Conservation (phyloP, 2,113 vertebrate species). For the Ibidorhyncha struthersii region DNA sequence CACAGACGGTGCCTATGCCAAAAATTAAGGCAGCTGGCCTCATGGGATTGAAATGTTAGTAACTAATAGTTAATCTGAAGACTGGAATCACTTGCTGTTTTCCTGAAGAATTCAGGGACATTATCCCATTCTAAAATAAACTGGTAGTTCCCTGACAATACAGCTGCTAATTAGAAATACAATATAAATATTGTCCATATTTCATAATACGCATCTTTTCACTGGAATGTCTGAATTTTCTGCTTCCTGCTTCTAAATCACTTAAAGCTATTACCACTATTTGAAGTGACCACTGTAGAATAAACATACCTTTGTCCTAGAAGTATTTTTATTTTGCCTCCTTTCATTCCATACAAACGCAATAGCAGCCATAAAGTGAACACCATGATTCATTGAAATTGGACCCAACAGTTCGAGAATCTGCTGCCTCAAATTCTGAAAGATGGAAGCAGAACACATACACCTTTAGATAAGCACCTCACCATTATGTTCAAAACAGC, state of each 20-base stretch:
- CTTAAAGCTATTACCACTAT: not conserved
- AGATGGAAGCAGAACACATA: not conserved
- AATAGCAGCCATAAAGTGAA: constrained; percentile 98
- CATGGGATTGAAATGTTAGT: not conserved
- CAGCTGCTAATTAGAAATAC: not conserved
- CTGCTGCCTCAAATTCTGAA: constrained; percentile 95
- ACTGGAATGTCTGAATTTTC: not conserved
- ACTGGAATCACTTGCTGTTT: not conserved
- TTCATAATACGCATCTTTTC: not conserved
- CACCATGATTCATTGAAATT: constrained; percentile 98
- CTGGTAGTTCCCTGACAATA: not conserved
- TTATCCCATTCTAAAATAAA: not conserved
- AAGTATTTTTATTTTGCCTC: constrained; percentile 82
- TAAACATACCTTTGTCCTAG: constrained; percentile 86
- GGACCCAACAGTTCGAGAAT: constrained; percentile 95
- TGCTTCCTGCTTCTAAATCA: not conserved
- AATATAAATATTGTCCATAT: not conserved
- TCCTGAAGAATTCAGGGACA: not conserved
- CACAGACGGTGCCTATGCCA: not conserved
- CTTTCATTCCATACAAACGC: constrained; percentile 99
- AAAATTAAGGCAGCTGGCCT: not conserved
- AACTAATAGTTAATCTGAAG: not conserved
- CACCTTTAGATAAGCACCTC: not conserved
- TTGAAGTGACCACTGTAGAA: not conserved
- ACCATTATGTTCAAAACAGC: not conserved